phyloP scores from a whole-genome alignment of 1,140 invertebrate genomes.

The Drosophila sechellia region DNA sequence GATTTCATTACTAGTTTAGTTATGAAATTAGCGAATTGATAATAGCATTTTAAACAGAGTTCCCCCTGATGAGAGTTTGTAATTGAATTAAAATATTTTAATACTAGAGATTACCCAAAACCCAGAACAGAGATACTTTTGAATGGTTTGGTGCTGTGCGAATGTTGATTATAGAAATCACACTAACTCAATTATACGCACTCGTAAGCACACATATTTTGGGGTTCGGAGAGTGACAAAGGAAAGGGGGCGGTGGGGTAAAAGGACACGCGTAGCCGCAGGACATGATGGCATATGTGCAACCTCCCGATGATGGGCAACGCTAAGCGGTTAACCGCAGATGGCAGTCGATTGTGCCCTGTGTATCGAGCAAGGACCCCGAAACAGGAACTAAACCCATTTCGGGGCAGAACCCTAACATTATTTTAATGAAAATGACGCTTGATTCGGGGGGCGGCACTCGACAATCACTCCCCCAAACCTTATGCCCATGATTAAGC shows the following conservation, averaged over 20 bases:
- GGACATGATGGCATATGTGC: constrained; percentile 59
- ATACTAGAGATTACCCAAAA: neutral
- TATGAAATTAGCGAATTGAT: no score
- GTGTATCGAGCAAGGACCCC: constrained; percentile 7
- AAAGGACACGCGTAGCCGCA: constrained; percentile 49
- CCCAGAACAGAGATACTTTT: neutral
- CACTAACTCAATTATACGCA: constrained; percentile 74
- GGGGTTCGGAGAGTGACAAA: neutral
- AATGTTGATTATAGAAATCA: constrained; percentile 56
- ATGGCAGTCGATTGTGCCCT: neutral
- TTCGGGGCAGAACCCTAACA: constrained; percentile 57
- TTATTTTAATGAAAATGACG: constrained; percentile 77
- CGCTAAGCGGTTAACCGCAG: constrained; percentile 64
- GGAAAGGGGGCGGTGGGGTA: neutral
- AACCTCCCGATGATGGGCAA: constrained; percentile 57
- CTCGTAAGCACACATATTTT: constrained; percentile 45
- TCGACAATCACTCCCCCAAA: constrained; percentile 11
- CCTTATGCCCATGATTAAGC: constrained; percentile 39
- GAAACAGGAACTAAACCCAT: constrained; percentile 35
- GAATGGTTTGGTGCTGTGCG: neutral
- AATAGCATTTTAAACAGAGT: no score
- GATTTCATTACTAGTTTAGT: neutral
- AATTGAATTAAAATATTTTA: neutral
- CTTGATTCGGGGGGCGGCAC: constrained; percentile 25
- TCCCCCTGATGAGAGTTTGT: no score